These are phyloP conservation scores for Orthosia incerta DNA, from an alignment of 2,888 invertebrate genomes.

Conservation along the genomic window DNA sequence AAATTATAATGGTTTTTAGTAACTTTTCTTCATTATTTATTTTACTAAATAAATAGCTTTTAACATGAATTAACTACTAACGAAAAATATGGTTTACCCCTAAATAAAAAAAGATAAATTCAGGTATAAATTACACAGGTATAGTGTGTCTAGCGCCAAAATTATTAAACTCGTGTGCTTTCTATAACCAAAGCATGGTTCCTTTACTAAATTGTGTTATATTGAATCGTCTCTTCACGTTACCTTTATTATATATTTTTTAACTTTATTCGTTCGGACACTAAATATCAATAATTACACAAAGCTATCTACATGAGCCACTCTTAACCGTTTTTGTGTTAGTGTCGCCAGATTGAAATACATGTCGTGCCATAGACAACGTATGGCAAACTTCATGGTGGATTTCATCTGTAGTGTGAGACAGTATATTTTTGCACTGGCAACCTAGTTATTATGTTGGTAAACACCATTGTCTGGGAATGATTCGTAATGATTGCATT, in stretches of 20 bases:
- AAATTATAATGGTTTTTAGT: slow-evolving; percentile 70
- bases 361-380: slow-evolving; percentile 61
- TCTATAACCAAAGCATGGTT: slow-evolving; percentile 79
- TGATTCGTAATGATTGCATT: slow-evolving; percentile 88
- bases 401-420: slow-evolving; percentile 59
- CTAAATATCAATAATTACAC: slow-evolving; percentile 90
- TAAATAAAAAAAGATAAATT: slow-evolving; percentile 75
- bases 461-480: slow-evolving; percentile 85
- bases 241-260: slow-evolving; percentile 79
- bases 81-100: slow-evolving; percentile 74
- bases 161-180: slow-evolving; percentile 78
- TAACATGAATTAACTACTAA: slow-evolving; percentile 86
- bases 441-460: slow-evolving; percentile 78
- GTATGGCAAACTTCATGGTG: slow-evolving; percentile 55
- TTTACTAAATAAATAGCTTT: slow-evolving; percentile 88
- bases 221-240: slow-evolving; percentile 76
- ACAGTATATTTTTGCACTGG: slow-evolving; percentile 75
- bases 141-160: slow-evolving; percentile 81
- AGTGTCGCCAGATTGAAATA: slow-evolving; percentile 73
- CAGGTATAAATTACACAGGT: slow-evolving; percentile 81
- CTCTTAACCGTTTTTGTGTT: slow-evolving; percentile 78
- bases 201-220: slow-evolving; percentile 75
- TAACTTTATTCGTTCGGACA: slow-evolving; percentile 82
- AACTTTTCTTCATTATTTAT: slow-evolving; percentile 73
- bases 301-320: slow-evolving; percentile 91